These are phyloP conservation scores for Pleuronectes platessa DNA, from an alignment of 2,113 vertebrate species.

Conservation along the genomic window DNA sequence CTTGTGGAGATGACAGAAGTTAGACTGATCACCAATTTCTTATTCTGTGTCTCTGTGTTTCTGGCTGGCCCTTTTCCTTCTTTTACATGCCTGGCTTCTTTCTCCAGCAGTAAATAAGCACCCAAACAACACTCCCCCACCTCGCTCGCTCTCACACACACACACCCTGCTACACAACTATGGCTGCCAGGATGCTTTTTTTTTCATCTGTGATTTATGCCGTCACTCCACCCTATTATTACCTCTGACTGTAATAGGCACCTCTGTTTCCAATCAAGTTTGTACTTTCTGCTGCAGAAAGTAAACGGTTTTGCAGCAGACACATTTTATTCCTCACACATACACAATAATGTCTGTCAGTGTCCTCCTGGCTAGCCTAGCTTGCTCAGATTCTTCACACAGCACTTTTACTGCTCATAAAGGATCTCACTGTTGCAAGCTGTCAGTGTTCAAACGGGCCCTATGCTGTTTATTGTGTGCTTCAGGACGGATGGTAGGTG, in stretches of 20 bases:
- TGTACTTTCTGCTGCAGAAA: slow-evolving; percentile 70
- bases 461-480: slow-evolving; percentile 46
- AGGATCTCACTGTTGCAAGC: slow-evolving; percentile 27
- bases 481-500: slow-evolving; percentile 52
- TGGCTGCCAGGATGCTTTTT: slow-evolving; percentile 57
- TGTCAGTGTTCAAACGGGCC: slow-evolving; percentile 48
- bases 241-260: slow-evolving; percentile 75
- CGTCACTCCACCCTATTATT: slow-evolving; percentile 72
- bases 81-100: slow-evolving; percentile 45
- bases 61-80: slow-evolving; percentile 24
- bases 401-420: slow-evolving; percentile 37
- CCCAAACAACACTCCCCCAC: slow-evolving; percentile 34
- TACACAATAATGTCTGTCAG: slow-evolving; percentile 49
- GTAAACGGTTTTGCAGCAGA: slow-evolving; percentile 67
- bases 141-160: slow-evolving; percentile 10
- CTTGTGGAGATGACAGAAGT: slow-evolving; percentile 36
- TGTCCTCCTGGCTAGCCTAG: slow-evolving; percentile 58
- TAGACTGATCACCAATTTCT: slow-evolving; percentile 37
- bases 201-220: slow-evolving; percentile 60
- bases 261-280: slow-evolving; percentile 75
- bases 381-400: slow-evolving; percentile 64
- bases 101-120: slow-evolving; percentile 62
- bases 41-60: slow-evolving; percentile 25
- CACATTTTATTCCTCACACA: slow-evolving; percentile 53
- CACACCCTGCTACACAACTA: slow-evolving; percentile 27